phyloP scores from a whole-genome alignment of 2,888 invertebrate genomes.

The Acleris laterana region DNA sequence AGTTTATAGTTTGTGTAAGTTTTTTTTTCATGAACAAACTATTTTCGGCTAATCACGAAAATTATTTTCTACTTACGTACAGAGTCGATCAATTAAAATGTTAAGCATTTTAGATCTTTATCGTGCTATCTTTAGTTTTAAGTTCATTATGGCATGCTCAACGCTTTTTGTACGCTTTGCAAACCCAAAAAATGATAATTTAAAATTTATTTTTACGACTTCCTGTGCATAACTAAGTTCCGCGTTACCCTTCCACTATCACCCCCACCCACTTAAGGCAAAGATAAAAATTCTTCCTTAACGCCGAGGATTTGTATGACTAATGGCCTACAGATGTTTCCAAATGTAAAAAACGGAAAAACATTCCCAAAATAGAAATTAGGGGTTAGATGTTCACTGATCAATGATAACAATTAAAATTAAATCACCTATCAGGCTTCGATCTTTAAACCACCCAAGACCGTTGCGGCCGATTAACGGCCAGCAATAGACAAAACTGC shows the following conservation, averaged over 20 bases:
- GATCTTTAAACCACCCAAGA: slow-evolving; percentile 76
- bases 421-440: slow-evolving; percentile 60
- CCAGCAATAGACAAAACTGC: slow-evolving; percentile 15
- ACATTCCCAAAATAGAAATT: slow-evolving; percentile 77
- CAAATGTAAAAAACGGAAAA: slow-evolving; percentile 40
- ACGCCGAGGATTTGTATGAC: slow-evolving; percentile 66
- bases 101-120: no score
- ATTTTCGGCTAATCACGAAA: no score
- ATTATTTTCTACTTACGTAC: no score
- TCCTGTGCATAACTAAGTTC: slow-evolving; percentile 55
- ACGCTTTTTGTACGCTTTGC: no score
- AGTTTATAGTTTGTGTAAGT: no score
- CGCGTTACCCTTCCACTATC: slow-evolving; percentile 49
- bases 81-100: slow-evolving; percentile 38
- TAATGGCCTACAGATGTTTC: slow-evolving; percentile 74
- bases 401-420: slow-evolving; percentile 75
- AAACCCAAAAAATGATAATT: no score
- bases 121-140: no score
- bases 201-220: slow-evolving; percentile 43
- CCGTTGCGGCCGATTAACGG: slow-evolving; percentile 45
- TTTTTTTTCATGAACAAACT: no score
- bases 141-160: no score
- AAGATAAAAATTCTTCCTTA: slow-evolving; percentile 51
- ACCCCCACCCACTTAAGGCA: slow-evolving; percentile 48
- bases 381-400: slow-evolving; percentile 71